Conservation (phyloP, 2,797 vertebrate species). For the Chiloscyllium punctatum region DNA sequence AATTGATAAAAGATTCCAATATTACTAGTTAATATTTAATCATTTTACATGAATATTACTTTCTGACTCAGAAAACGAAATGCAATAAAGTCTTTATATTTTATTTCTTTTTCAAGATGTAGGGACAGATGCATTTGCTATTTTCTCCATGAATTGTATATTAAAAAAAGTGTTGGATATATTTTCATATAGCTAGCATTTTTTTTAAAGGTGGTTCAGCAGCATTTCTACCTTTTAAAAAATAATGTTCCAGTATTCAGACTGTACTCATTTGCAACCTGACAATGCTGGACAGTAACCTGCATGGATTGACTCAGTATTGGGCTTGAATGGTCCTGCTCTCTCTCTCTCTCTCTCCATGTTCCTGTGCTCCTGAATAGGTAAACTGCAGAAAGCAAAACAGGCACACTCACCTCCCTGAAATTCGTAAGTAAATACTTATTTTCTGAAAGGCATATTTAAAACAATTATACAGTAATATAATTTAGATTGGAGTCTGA, state of each 20-base stretch:
- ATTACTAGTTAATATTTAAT: background rate
- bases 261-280: background rate
- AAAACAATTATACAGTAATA: no score
- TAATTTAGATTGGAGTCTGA: no score
- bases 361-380: no score
- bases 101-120: background rate
- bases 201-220: background rate
- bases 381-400: no score
- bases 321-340: no score
- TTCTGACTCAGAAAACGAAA: background rate
- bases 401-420: no score
- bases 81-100: background rate
- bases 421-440: no score
- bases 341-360: no score
- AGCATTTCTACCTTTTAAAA: no score
- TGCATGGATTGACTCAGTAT: background rate
- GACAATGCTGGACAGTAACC: background rate
- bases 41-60: background rate
- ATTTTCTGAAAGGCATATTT: no score
- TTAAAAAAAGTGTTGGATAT: background rate
- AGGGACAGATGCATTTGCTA: background rate
- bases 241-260: background rate
- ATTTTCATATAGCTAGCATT: background rate
- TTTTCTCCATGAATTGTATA: background rate
- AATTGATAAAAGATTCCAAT: background rate